phyloP scores from a whole-genome alignment of 2,797 vertebrate species.

The Triplophysa bombifrons region DNA sequence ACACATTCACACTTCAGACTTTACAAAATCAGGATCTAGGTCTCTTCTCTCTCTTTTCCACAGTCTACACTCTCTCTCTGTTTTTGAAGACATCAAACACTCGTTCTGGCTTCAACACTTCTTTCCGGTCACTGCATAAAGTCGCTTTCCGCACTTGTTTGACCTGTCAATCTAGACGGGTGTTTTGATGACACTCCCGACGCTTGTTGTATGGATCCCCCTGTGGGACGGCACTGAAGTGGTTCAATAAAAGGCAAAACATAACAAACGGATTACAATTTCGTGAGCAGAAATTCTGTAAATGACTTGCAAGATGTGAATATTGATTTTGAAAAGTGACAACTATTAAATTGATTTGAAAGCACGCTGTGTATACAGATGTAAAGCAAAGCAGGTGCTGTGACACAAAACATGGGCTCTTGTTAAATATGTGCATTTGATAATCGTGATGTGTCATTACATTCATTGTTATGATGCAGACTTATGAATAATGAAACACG shows the following conservation, averaged over 20 bases:
- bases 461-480: not conserved
- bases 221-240: slow-evolving; percentile 14
- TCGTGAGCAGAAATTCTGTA: not conserved
- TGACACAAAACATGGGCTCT: slow-evolving; percentile 9
- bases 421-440: slow-evolving; percentile 31
- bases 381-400: not conserved
- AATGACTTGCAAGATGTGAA: not conserved
- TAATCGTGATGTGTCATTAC: slow-evolving; percentile 13
- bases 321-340: slow-evolving; percentile 13
- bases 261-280: slow-evolving; percentile 1
- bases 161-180: slow-evolving; percentile 41
- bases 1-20: slow-evolving; percentile 44
- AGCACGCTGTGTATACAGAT: not conserved
- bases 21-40: slow-evolving; percentile 36
- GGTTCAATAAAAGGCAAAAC: slow-evolving; percentile 20
- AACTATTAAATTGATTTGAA: not conserved
- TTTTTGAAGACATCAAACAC: slow-evolving; percentile 33
- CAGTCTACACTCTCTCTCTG: slow-evolving; percentile 15
- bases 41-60: slow-evolving; percentile 40
- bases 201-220: slow-evolving; percentile 31
- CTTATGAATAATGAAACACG: not conserved
- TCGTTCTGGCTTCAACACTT: slow-evolving; percentile 45
- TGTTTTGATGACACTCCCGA: slow-evolving; percentile 48
- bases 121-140: slow-evolving; percentile 48
- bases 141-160: slow-evolving; percentile 48